Conservation (phyloP, 2,113 vertebrate species). For the Tor tambroides region DNA sequence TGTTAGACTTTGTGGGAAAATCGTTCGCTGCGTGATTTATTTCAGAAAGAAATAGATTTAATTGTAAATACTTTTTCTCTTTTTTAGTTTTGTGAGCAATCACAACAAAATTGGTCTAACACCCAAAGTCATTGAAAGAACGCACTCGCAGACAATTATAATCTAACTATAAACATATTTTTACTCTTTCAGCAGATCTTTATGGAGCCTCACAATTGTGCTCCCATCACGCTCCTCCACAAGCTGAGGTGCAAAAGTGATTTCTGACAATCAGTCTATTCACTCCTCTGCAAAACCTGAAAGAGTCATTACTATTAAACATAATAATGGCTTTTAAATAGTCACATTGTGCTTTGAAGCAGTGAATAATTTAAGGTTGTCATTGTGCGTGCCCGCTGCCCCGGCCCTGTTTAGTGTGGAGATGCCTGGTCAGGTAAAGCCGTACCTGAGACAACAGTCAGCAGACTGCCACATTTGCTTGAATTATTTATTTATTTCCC, state of each 20-base stretch:
- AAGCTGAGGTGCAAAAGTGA: constrained; percentile 57
- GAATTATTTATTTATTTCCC: constrained; percentile 76
- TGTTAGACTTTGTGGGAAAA: constrained; percentile 10
- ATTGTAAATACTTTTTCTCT: not conserved
- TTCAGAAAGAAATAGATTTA: not conserved
- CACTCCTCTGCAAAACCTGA: constrained; percentile 59
- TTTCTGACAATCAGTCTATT: constrained; percentile 67
- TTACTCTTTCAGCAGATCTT: not conserved
- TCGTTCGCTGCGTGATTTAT: not conserved
- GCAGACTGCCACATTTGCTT: constrained; percentile 67
- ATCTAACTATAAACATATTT: not conserved
- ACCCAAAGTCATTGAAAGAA: constrained; percentile 7
- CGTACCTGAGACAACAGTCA: constrained; percentile 71
- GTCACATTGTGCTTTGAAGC: constrained; percentile 70
- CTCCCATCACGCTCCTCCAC: not conserved
- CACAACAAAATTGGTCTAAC: constrained; percentile 12
- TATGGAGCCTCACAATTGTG: not conserved
- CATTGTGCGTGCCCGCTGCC: constrained; percentile 13
- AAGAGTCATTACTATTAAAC: constrained; percentile 82
- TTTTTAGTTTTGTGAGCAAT: not conserved
- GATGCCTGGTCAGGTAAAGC: constrained; percentile 70
- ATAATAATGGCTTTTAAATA: constrained; percentile 81
- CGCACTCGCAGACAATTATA: not conserved
- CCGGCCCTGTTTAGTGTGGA: constrained; percentile 39
- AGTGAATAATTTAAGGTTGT: constrained; percentile 76